Percentiles rank a stretch among this genome's conserved stretches.
These are phyloP conservation scores for Eudemis profundana DNA, from an alignment of 2,888 invertebrate genomes.

Conservation along the genomic window DNA sequence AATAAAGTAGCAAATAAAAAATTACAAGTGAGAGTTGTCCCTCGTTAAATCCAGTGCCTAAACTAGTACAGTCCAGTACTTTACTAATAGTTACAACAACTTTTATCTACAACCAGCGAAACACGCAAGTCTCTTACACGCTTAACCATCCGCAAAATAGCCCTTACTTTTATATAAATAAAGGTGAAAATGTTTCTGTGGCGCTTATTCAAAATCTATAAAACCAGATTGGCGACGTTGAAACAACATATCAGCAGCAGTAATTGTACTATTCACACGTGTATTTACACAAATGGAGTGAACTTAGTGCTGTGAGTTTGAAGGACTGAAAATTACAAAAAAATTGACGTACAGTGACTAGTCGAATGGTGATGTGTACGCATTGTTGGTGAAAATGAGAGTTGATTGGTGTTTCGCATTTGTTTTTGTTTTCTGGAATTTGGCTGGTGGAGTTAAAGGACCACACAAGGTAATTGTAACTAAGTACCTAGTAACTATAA, in stretches of 20 bases:
- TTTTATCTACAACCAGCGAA: no score
- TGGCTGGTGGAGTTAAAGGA: conserved; percentile 44
- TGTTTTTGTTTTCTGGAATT: conserved; percentile 47
- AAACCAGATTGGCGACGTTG: conserved; percentile 27
- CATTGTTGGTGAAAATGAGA: conserved; percentile 6
- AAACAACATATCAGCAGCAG: conserved; percentile 28
- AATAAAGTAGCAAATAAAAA: background rate
- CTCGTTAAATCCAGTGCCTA: no score
- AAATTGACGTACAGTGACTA: background rate
- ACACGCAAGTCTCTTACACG: background rate
- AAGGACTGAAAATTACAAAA: conserved; percentile 17
- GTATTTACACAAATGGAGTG: conserved; percentile 51
- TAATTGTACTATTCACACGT: conserved; percentile 45
- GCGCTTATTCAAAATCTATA: conserved; percentile 15
- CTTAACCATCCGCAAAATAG: conserved; percentile 16
- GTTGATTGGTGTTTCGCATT: conserved; percentile 50
- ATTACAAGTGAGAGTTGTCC: background rate
- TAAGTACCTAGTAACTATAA: background rate
- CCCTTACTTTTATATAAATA: conserved; percentile 44
- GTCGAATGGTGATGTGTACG: background rate
- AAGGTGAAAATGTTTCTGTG: conserved; percentile 23
- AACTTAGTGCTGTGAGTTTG: conserved; percentile 25
- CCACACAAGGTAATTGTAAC: conserved; percentile 53
- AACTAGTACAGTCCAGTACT: no score
- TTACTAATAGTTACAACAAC: no score